phyloP scores from a whole-genome alignment of 2,888 invertebrate genomes.

The Agrypnus murinus region DNA sequence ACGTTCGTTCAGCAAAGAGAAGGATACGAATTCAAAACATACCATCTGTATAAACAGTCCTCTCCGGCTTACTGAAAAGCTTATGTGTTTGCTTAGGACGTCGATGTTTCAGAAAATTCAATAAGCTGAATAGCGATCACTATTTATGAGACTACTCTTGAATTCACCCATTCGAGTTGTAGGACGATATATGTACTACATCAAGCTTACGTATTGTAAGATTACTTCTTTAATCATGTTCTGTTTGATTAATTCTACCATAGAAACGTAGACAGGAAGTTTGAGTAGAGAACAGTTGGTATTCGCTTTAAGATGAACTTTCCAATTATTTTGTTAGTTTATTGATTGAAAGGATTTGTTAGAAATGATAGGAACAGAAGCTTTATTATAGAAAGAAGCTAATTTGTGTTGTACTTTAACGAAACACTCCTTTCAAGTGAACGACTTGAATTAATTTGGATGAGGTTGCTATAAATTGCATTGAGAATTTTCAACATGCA shows the following conservation, averaged over 20 bases:
- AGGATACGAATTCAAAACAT: conserved; percentile 27
- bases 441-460: too few species aligned
- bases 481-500: too few species aligned
- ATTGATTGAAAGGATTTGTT: too few species aligned
- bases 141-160: conserved; percentile 26
- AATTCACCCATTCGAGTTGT: conserved; percentile 12
- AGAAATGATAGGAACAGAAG: too few species aligned
- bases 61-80: conserved; percentile 9
- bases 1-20: background rate
- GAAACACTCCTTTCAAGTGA: too few species aligned
- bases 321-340: too few species aligned
- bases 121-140: conserved; percentile 26
- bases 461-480: too few species aligned
- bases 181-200: background rate
- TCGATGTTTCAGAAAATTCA: conserved; percentile 25
- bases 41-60: conserved; percentile 25
- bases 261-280: background rate
- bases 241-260: conserved; percentile 16
- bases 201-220: conserved; percentile 11
- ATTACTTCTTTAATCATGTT: conserved; percentile 21
- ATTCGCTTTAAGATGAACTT: background rate
- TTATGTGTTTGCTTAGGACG: conserved; percentile 28
- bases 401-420: too few species aligned
- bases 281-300: conserved; percentile 13
- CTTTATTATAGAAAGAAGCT: too few species aligned